Evolutionary conservation across 2,797 vertebrate genomes (phyloP), one percentile per base, ranked within the genome.

Genomic region (Cyclura pinguis): DNA sequence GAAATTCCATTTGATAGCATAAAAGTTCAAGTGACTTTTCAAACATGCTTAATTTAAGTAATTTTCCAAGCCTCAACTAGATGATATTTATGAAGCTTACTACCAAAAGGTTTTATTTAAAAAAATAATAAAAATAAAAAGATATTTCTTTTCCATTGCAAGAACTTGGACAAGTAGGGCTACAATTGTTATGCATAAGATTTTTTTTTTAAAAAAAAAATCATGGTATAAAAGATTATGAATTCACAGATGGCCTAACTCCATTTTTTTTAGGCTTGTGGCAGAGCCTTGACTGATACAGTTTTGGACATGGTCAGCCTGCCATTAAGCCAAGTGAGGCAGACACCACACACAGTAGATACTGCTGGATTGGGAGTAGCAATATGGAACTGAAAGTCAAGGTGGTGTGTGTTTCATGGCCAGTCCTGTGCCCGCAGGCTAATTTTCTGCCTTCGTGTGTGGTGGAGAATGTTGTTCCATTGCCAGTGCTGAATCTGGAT

Each of bases 1-100:
- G 80, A 92, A 95, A 88, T 88, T 90, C 52, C 64, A 20, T 92
- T 83, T 93, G 67, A 93, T 87, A 90, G 38, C 18, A 82, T 62
- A 89, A n/a, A 91, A 80, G 32, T 81, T 59, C 35, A 86, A 9
- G 16, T n/a, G 6, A 69, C 24, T 83, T 42, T 0, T 0, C 78
- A 92, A 90, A 85, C 4, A n/a, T 89, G 32, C 84, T 62, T 84
- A 86, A 80, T 85, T 47, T 86, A 93, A 47, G 73, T 29, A 81
- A 74, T 92, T 91, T 81, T 85, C 81, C 80, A 86, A 91, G 73
- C 10, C n/a, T 84, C 27, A 55, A 29, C 16, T 38, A 90, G 47
- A 6, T 93, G n/a, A 82, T 86, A 89, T 92, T 92, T 83, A 64
- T 82, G 72, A 91, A 91, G 42, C 74, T 93, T 90, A 6, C 32